These are phyloP conservation scores for Montipora sp. DNA, from an alignment of 64 coral and sea anemone species.

Conservation along the genomic window DNA sequence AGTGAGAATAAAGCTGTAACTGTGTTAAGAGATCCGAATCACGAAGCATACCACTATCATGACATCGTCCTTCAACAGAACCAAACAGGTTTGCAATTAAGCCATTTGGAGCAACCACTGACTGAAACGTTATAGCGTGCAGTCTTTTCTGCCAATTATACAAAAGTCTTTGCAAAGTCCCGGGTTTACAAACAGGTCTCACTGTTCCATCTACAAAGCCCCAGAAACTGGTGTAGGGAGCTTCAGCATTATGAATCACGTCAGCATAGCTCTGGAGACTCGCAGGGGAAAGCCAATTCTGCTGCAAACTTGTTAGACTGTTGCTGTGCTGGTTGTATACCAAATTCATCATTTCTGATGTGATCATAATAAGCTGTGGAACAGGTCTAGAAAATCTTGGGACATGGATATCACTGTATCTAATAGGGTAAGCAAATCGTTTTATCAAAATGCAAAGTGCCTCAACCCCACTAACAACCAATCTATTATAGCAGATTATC, in stretches of 20 bases:
- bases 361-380: background rate
- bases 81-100: slow-evolving; percentile 47
- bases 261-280: slow-evolving; percentile 28
- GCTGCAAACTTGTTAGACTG: background rate
- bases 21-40: slow-evolving; percentile 26
- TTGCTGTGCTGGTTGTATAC: background rate
- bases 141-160: background rate
- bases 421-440: background rate
- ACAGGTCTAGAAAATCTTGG: background rate
- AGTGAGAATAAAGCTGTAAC: slow-evolving; percentile 39
- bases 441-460: background rate
- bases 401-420: background rate
- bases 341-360: background rate
- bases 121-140: background rate
- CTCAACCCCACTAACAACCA: slow-evolving; percentile 38
- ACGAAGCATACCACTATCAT: slow-evolving; percentile 34
- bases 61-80: slow-evolving; percentile 17
- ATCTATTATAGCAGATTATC: slow-evolving; percentile 56
- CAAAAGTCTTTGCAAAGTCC: slow-evolving; percentile 41
- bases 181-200: slow-evolving; percentile 18
- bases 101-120: slow-evolving; percentile 22
- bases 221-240: background rate
- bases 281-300: background rate
- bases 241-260: background rate
- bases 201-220: slow-evolving; percentile 39